phyloP scores from a whole-genome alignment of 1,140 invertebrate species.

The Proctacanthus coquilletti region DNA sequence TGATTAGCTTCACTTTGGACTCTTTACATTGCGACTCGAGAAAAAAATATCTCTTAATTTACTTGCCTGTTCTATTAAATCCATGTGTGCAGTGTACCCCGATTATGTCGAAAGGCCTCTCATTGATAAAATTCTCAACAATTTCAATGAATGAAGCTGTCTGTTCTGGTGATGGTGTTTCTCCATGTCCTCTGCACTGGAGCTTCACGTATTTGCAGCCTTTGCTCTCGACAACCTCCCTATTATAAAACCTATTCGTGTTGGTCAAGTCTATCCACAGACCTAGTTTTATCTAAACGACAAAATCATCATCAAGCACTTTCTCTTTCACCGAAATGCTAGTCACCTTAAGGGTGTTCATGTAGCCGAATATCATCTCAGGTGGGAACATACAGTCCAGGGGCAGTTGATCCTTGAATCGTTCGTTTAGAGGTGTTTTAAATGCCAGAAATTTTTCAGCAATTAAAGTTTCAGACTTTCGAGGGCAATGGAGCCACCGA shows the following conservation, averaged over 20 bases:
- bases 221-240: constrained; percentile 52
- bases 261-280: constrained; percentile 96
- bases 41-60: not conserved
- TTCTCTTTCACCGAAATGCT: constrained; percentile 3
- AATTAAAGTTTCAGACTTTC: constrained; percentile 61
- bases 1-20: no score
- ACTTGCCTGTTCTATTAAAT: constrained; percentile 71
- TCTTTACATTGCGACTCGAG: no score
- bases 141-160: constrained; percentile 60
- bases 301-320: not conserved
- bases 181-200: constrained; percentile 70
- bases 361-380: constrained; percentile 61
- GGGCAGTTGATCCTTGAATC: constrained; percentile 67
- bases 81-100: constrained; percentile 98
- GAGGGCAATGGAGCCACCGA: constrained; percentile 83
- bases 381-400: constrained; percentile 65
- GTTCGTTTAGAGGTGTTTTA: constrained; percentile 72
- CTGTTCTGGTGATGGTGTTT: constrained; percentile 62
- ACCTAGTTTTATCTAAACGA: constrained; percentile 68
- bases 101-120: constrained; percentile 64
- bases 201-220: constrained; percentile 74
- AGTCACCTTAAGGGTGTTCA: constrained; percentile 53
- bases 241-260: constrained; percentile 84
- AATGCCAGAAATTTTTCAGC: constrained; percentile 76
- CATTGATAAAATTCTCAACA: constrained; percentile 60